phyloP scores from a whole-genome alignment of 2,888 invertebrate genomes.

The Prosopocoilus inquinatus region DNA sequence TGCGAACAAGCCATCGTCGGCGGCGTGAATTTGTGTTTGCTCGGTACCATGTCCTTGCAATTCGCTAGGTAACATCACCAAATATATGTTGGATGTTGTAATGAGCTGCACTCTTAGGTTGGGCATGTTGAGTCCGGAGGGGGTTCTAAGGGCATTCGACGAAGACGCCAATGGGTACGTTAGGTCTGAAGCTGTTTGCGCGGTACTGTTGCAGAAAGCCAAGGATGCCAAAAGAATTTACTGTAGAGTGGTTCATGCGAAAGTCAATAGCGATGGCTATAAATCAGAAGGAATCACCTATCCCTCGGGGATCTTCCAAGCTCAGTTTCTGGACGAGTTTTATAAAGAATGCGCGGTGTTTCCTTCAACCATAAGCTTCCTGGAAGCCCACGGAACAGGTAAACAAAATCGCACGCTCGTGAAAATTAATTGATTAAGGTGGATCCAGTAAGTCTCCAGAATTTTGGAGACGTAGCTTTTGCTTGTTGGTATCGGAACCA shows the following conservation, averaged over 20 bases:
- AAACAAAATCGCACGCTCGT: neutral
- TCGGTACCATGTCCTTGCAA: slow-evolving; percentile 85
- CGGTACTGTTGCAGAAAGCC: slow-evolving; percentile 69
- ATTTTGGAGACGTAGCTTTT: too few relatives aligned
- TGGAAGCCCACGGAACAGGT: slow-evolving; percentile 86
- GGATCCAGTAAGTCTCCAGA: neutral
- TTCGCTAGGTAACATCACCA: slow-evolving; percentile 58
- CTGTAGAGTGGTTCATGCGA: slow-evolving; percentile 39
- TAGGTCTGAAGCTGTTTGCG: slow-evolving; percentile 74
- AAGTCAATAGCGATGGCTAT: slow-evolving; percentile 45
- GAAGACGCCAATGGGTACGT: slow-evolving; percentile 78
- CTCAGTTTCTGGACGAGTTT: slow-evolving; percentile 60
- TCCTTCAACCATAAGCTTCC: slow-evolving; percentile 68
- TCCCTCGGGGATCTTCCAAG: slow-evolving; percentile 56
- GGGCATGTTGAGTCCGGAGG: slow-evolving; percentile 79
- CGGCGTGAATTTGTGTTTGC: slow-evolving; percentile 82
- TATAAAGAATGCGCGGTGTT: slow-evolving; percentile 69
- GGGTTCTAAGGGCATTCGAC: slow-evolving; percentile 90
- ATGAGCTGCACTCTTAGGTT: slow-evolving; percentile 37
- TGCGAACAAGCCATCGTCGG: slow-evolving; percentile 90
- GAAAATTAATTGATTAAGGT: neutral
- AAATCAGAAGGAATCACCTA: slow-evolving; percentile 47
- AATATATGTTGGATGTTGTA: neutral
- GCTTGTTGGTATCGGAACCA: too few relatives aligned
- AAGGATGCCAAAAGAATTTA: slow-evolving; percentile 54